Percentiles rank a stretch among this genome's conserved stretches.
Conservation (phyloP, 2,888 invertebrate species). For the Hermaeophaga mercurialis region DNA sequence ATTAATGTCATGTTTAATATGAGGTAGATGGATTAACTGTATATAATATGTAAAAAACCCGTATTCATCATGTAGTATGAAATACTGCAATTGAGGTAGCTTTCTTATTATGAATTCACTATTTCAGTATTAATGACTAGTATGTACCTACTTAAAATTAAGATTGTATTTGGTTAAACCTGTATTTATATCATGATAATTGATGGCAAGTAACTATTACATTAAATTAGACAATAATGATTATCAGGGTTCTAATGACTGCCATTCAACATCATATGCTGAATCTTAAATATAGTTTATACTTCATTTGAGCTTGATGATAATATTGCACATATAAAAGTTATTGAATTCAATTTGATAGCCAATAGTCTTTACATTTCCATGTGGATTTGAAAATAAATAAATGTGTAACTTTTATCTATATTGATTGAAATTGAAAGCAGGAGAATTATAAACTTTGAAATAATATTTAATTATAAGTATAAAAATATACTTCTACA, state of each 20-base stretch:
- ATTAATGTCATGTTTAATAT: constrained; percentile 45
- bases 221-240: constrained; percentile 1
- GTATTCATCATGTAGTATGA: constrained; percentile 24
- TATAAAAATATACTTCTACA: no score
- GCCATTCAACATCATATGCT: constrained; percentile 16
- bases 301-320: constrained; percentile 15
- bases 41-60: constrained; percentile 21
- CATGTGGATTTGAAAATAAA: no score
- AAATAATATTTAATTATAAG: no score
- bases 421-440: no score
- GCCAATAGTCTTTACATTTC: no score
- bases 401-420: no score
- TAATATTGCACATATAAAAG: constrained; percentile 7
- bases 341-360: no score
- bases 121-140: constrained; percentile 49
- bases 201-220: constrained; percentile 2
- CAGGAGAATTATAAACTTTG: no score
- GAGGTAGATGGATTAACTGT: constrained; percentile 46
- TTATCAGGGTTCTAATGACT: constrained; percentile 6
- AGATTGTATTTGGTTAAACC: constrained; percentile 50
- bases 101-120: constrained; percentile 18
- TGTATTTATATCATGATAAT: constrained; percentile 11
- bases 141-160: constrained; percentile 48
- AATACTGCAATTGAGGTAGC: constrained; percentile 27
- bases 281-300: constrained; percentile 13